Evolutionary conservation across 1,140 invertebrate genomes (phyloP), one percentile per base, ranked within the genome.

Genomic region (Hypothenemus hampei): DNA sequence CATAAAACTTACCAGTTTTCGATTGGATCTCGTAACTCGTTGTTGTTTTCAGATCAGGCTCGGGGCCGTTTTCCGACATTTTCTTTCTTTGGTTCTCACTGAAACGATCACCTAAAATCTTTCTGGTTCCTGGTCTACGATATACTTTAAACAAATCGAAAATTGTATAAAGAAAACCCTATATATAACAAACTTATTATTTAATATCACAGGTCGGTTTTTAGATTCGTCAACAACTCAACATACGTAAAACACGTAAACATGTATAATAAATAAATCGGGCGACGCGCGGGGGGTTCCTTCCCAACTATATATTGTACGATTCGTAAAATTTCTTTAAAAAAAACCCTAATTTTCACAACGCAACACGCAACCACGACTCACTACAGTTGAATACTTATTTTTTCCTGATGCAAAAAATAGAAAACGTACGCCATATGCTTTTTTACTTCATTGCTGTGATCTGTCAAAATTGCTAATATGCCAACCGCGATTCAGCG

Each of bases 131-230:
- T 61, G 58, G 21, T 55, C 61, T 53, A 59, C 31, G 55, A 49
- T 62, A 53, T 64, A 64, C 58, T 62, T 62, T 64, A 64, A 64
- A 64, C 62, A 64, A n/a, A 64, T 64, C 62, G 46, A 64, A 62
- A 62, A 50, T 62, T 62, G 62, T 64, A 64, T 62, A 64, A 58
- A 60, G 45, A 59, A 60, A 64, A 62, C 62, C 58, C n/a, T n/a
- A n/a, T 64, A 62, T 64, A 60, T 58, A 58, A 60, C 62, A 66
- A 66, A 62, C 64, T 64, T 62, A 50, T 63, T 64, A 50, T 52
- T 67, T 67, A 67, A 67, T 67, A 67, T 67, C 65, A 67, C 65
- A 67, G 65, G 60, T 62, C 57, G 65, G 59, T 64, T 61, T 64
- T n/a, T n/a, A n/a, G n/a, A 58, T 58, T 62, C 62, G 57, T 63